Base-by-base conservation (phyloP, 2,888 invertebrate genomes). In the Fabriciana adippe region DNA sequence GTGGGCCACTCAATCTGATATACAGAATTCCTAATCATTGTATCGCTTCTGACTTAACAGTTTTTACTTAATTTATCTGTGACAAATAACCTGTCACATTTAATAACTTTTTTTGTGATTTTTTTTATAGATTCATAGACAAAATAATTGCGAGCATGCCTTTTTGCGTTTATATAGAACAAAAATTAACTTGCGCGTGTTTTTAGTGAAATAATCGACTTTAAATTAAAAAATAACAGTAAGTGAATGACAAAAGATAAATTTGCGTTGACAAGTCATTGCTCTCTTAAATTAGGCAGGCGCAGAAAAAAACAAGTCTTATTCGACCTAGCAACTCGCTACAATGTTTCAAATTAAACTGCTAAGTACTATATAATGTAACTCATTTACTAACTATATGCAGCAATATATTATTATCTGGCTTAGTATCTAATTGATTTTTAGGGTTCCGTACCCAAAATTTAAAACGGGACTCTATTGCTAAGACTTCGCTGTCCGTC, bases 201-300 rank as follows among this genome's bases (percentile, higher is more conserved):
- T 53, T 61, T 54, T 45, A 13, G 45, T 54, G 62, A 45, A 53
- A 61, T 35, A 45, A 54, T 54, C 41, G 41, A 21, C n/a, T 55
- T 26, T 26, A 47, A 35, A 50, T 50, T 50, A 64, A 50, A 50
- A 63, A 63, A 26, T 56, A 64, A 55, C 48, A 50, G 56, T 64
- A 50, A 16, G 14, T 15, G 48, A 13, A 47, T 55, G 35, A 55
- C 18, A 48, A 50, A 21, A 56, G 15, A 2, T 64, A 31, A 56
- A 26, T 13, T 13, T 45, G 61, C 53, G 41, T 47, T 16, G 15
- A 26, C 62, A 59, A 54, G 54, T 69, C 54, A 63, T 69, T 68
- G 66, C 66, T 45, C 13, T 59, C n/a, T 45, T 50, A 48, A 47
- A 6, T 59, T 21, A 14, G 14, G 15, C 66, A 62, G 69, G 62